Percentiles rank a stretch among this genome's conserved stretches.
Evolutionary conservation across 2,888 invertebrate genomes (phyloP).

Genomic region (Thecocarcelia acutangulata): DNA sequence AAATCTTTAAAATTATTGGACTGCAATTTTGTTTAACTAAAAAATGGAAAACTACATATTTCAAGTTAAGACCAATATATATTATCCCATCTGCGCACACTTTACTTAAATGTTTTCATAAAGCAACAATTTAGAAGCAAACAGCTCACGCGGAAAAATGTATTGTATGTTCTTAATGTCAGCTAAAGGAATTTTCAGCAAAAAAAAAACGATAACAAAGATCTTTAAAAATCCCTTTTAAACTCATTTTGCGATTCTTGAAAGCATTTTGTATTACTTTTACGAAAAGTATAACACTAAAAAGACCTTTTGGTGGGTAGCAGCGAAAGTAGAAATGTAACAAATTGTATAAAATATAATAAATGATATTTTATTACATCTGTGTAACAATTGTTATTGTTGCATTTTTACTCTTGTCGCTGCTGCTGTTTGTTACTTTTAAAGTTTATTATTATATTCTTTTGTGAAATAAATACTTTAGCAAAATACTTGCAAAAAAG

Average conservation of each 20-base stretch:
- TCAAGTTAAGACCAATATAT: conserved; percentile 27
- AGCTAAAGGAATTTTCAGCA: background rate
- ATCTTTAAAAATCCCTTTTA: background rate
- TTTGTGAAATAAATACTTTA: conserved; percentile 37
- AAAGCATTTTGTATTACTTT: background rate
- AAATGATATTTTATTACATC: conserved; percentile 42
- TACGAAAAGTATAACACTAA: background rate
- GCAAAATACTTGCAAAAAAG: background rate
- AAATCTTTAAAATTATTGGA: too few species aligned
- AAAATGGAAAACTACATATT: conserved; percentile 12
- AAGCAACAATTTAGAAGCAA: too few species aligned
- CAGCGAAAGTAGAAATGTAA: conserved; percentile 7
- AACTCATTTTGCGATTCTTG: background rate
- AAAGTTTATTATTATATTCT: conserved; percentile 4
- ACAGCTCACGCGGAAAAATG: too few species aligned
- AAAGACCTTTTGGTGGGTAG: conserved; percentile 16
- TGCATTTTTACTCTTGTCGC: background rate
- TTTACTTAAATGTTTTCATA: background rate
- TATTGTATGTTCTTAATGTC: too few species aligned
- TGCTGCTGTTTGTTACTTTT: conserved; percentile 22
- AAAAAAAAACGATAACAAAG: background rate
- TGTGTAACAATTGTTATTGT: conserved; percentile 10
- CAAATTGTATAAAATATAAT: conserved; percentile 42
- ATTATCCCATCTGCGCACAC: conserved; percentile 33
- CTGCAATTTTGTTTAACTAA: too few species aligned